phyloP scores from a whole-genome alignment of 1,140 invertebrate species.

The Harpegnathos saltator region DNA sequence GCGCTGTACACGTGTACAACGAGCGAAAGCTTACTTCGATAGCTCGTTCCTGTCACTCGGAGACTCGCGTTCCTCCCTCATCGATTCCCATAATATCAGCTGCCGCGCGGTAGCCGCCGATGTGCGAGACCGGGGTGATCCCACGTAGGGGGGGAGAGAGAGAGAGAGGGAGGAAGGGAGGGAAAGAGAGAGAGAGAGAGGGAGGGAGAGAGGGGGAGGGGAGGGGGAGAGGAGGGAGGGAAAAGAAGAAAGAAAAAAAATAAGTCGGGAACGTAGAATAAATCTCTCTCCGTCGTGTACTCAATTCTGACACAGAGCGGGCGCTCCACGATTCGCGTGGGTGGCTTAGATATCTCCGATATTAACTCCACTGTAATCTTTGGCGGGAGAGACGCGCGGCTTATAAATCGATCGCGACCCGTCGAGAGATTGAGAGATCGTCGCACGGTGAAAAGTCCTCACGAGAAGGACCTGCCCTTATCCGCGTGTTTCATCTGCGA shows the following conservation, averaged over 20 bases:
- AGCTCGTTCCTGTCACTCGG: neutral
- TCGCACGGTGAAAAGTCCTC: slow-evolving; percentile 36
- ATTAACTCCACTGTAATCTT: slow-evolving; percentile 44
- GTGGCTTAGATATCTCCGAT: slow-evolving; percentile 42
- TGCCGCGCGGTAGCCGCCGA: neutral
- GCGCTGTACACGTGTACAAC: neutral
- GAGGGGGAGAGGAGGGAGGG: too few relatives aligned
- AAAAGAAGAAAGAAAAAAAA: neutral
- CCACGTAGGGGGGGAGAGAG: too few relatives aligned
- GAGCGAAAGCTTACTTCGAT: slow-evolving; percentile 14
- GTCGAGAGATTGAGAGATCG: slow-evolving; percentile 38
- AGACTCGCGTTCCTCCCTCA: neutral
- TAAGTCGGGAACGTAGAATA: slow-evolving; percentile 1
- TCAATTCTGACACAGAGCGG: neutral
- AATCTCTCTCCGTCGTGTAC: neutral
- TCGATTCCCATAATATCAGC: neutral
- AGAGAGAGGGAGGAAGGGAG: too few relatives aligned
- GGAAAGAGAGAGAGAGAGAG: too few relatives aligned
- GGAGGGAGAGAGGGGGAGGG: too few relatives aligned
- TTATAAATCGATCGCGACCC: slow-evolving; percentile 33
- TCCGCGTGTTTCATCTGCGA: slow-evolving; percentile 29
- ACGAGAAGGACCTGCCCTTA: slow-evolving; percentile 8
- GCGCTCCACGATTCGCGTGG: neutral
- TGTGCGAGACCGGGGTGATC: too few relatives aligned
- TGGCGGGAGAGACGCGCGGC: slow-evolving; percentile 21